Conservation (phyloP, 2,888 invertebrate species). For the Nasonovia ribisnigri region DNA sequence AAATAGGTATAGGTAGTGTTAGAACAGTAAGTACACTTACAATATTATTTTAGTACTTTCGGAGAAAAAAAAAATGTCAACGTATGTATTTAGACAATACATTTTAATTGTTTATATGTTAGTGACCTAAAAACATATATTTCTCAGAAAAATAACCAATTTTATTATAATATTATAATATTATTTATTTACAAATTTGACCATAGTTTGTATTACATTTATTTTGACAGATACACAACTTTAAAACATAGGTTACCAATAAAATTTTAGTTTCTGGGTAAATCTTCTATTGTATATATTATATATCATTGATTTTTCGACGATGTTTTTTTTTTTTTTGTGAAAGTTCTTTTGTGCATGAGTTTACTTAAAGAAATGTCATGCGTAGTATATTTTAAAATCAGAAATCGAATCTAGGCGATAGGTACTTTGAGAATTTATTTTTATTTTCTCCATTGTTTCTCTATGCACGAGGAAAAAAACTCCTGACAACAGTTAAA, state of each 20-base stretch:
- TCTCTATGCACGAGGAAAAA: not conserved
- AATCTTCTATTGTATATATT: not conserved
- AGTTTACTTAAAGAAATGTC: not conserved
- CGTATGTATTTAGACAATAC: conserved; percentile 8
- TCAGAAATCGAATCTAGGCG: not conserved
- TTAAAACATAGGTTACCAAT: not conserved
- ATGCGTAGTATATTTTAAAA: not conserved
- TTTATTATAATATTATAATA: not conserved
- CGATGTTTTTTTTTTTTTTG: not conserved
- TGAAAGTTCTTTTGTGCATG: not conserved
- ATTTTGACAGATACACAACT: not conserved
- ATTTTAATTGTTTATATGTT: not conserved
- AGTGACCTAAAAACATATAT: conserved; percentile 17
- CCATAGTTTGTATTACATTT: not conserved
- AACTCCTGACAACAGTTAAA: not conserved
- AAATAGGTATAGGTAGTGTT: not conserved
- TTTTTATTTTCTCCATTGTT: not conserved
- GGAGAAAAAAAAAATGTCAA: not conserved
- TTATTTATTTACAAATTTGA: not conserved
- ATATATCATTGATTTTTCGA: not conserved
- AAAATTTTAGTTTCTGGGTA: not conserved
- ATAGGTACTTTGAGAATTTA: not conserved
- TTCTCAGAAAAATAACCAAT: not conserved
- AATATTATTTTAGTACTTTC: not conserved
- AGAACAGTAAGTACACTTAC: not conserved